Evolutionary conservation across 2,888 invertebrate species (phyloP), one percentile per base, ranked within the genome.

Genomic region (Apeira syringaria): DNA sequence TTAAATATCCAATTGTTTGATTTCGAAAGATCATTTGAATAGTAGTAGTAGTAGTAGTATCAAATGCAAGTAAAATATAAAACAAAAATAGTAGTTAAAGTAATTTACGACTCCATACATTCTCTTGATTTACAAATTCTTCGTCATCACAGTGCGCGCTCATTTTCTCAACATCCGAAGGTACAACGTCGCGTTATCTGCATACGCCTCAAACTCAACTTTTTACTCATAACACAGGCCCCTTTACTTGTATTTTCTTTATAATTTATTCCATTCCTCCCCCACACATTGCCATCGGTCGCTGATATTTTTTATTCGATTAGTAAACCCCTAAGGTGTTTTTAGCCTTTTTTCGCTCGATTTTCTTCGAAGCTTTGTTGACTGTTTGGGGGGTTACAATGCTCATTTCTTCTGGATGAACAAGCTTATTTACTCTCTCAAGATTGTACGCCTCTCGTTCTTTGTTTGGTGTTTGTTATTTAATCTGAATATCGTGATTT

Each of bases 251-350:
- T 85, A 84, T 87, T 85, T 89, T 87, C 87, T 87, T 88, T 80
- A 85, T 89, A 88, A 89, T 89, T 88, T 89, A 89, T 88, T 89
- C 89, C 78, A 74, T 82, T 81, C 68, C 84, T 82, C 87, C 89
- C 88, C 87, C 81, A 83, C 72, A 85, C 85, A 84, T 84, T 82
- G 85, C 83, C 87, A 87, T 88, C 83, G 87, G 87, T 82, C 88
- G 88, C 89, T 89, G 90, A 91, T 91, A 91, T 91, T 91, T 88
- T 91, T 91, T 91, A 91, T 91, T 91, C 90, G 90, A 91, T 91
- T 91, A 91, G 90, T 88, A 90, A 89, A 87, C 90, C 90, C 90
- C 90, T 80, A 85, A 90, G 90, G 90, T 90, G 90, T 90, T 91
- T 90, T 91, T 91, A 90, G 90, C 86, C 88, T 88, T 90, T 90